Percentiles rank a stretch among this genome's conserved stretches.
Conservation (phyloP, 2,113 vertebrate species). For the Gopherus evgoodei region DNA sequence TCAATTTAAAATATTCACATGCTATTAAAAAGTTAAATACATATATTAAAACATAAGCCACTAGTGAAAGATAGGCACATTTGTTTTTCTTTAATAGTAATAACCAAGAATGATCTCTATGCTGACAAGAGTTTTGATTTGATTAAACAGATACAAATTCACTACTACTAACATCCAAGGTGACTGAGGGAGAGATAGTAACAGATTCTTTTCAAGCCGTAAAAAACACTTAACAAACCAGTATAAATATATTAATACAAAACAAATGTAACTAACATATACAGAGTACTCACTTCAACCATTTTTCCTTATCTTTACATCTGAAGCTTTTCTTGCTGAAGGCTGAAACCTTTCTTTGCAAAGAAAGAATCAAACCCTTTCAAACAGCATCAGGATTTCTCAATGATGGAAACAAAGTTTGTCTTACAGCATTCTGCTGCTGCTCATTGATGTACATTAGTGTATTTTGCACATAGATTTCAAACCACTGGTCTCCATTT, state of each 20-base stretch:
- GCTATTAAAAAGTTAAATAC: not conserved
- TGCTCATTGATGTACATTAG: not conserved
- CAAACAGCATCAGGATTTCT: not conserved
- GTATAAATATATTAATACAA: not conserved
- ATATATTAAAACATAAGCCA: not conserved
- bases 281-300: not conserved
- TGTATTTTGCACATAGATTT: not conserved
- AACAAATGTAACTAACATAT: not conserved
- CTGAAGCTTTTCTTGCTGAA: not conserved
- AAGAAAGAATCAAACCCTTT: not conserved
- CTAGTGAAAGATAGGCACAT: not conserved
- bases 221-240: not conserved
- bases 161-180: not conserved
- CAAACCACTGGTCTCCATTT: not conserved
- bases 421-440: not conserved
- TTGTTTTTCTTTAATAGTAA: not conserved
- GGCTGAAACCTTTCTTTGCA: not conserved
- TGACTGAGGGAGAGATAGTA: not conserved
- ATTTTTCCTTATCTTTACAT: not conserved
- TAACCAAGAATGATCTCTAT: not conserved
- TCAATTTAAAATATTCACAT: not conserved
- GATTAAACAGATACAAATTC: not conserved
- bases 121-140: not conserved
- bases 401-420: not conserved
- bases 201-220: not conserved